Base-by-base conservation (phyloP, 2,888 invertebrate species). In the Andrena bucephala region DNA sequence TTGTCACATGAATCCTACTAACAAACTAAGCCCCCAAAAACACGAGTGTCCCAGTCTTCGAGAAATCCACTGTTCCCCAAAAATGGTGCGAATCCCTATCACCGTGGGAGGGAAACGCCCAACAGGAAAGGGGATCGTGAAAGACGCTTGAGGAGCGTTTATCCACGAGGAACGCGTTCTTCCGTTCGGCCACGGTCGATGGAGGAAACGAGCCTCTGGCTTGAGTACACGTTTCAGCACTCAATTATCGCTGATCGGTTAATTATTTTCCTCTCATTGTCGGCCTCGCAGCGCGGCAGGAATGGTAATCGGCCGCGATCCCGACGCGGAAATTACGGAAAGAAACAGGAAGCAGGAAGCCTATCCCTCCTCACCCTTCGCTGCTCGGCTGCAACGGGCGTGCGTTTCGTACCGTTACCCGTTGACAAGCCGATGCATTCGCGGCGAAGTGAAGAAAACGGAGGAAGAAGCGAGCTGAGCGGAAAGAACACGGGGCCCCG, bases 221-320 rank as follows among this genome's bases (percentile, higher is more conserved):
- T 75, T 73, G 77, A 72, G 72, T 81, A 77, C 83, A 84, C 81
- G 87, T 86, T 86, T 87, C 79, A 77, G 68, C 84, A 67, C 81
- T 87, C 87, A 85, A 87, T 88, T 87, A 88, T 87, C 87, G 74
- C 31, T 42, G 75, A 67, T 87, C 77, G 78, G 77, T 87, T 85
- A 83, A 87, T 88, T 85, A 86, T 81, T 85, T 85, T 69, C 76
- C 75, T 88, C 79, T 76, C 62, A 79, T 86, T 83, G 84, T 85
- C 85, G 66, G 75, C 20, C 59, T 13, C 27, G 71, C 29, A 59
- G 27, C 76, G 68, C 74, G 67, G 48, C 42, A 33, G 42, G 36
- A 83, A 77, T 76, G 79, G 76, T 83, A 82, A 87, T 84, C 81
- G 65, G 71, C 69, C 63, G 83, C 79, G 81, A 79, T 73, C 65